These are phyloP conservation scores for Champsocephalus esox DNA, from an alignment of 2,797 vertebrate species.

Conservation along the genomic window DNA sequence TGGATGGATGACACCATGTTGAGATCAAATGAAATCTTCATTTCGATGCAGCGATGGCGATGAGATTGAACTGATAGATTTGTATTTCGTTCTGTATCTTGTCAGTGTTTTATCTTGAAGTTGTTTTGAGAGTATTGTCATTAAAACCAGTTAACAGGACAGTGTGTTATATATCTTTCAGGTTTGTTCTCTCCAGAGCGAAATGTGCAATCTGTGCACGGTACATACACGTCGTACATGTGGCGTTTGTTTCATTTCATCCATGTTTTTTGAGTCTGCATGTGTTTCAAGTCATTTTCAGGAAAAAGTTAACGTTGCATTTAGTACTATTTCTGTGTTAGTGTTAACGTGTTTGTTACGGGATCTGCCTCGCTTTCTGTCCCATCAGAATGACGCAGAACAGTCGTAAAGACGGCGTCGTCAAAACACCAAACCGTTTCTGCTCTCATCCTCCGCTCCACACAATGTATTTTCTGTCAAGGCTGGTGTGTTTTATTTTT, in stretches of 20 bases:
- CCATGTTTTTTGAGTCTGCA: conserved; percentile 66
- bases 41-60: conserved; percentile 65
- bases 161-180: conserved; percentile 42
- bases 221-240: conserved; percentile 47
- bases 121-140: conserved; percentile 53
- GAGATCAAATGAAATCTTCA: conserved; percentile 68
- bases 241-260: conserved; percentile 55
- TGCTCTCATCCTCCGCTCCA: conserved; percentile 12
- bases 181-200: conserved; percentile 52
- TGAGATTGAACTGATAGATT: conserved; percentile 69
- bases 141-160: conserved; percentile 60
- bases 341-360: conserved; percentile 38
- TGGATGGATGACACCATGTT: conserved; percentile 83
- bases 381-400: conserved; percentile 24
- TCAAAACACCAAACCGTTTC: conserved; percentile 27
- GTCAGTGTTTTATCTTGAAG: conserved; percentile 51
- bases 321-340: conserved; percentile 60
- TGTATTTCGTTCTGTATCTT: conserved; percentile 59
- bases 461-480: conserved; percentile 35
- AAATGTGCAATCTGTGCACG: conserved; percentile 64
- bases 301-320: conserved; percentile 78
- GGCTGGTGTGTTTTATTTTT: conserved; percentile 47
- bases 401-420: conserved; percentile 19
- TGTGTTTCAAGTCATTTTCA: conserved; percentile 84
- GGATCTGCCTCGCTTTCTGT: conserved; percentile 34